These are phyloP conservation scores for Mya arenaria DNA, from an alignment of 1,140 invertebrate genomes.

Conservation along the genomic window DNA sequence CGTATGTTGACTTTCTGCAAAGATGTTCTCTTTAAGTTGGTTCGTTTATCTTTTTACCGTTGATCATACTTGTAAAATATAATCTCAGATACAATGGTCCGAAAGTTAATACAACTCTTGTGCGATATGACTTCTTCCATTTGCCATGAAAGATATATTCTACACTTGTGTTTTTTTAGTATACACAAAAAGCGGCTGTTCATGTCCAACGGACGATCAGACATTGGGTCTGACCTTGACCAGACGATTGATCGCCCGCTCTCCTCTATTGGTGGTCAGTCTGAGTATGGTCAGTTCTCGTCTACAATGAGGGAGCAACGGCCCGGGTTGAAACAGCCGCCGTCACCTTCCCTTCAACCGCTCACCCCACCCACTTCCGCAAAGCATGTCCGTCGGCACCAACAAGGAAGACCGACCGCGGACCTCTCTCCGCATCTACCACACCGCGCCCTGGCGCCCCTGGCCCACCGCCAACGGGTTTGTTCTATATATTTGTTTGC, in stretches of 20 bases:
- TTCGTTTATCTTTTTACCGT: no score
- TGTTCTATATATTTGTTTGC: not conserved
- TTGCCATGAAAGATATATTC: no score
- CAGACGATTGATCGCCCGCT: conserved; percentile 2
- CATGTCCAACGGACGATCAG: conserved; percentile 17
- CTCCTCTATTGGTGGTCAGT: not conserved
- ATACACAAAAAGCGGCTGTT: conserved; percentile 23
- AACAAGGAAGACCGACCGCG: conserved; percentile 14
- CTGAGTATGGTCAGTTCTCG: not conserved
- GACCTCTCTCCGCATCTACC: conserved; percentile 1
- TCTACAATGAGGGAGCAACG: not conserved
- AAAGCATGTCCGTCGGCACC: not conserved
- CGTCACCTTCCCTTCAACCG: not conserved
- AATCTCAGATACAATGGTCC: no score
- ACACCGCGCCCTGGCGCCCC: not conserved
- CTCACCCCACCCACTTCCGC: not conserved
- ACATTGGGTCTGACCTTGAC: conserved; percentile 31
- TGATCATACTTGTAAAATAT: no score
- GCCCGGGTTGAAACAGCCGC: not conserved
- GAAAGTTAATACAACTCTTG: no score
- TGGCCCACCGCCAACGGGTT: not conserved
- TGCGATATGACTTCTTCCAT: no score
- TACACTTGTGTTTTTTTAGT: not conserved
- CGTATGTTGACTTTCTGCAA: no score
- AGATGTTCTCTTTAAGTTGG: no score